Percentiles rank a stretch among this genome's conserved stretches.
Evolutionary conservation across 2,113 vertebrate genomes (phyloP).

Genomic region (Helogale parvula): DNA sequence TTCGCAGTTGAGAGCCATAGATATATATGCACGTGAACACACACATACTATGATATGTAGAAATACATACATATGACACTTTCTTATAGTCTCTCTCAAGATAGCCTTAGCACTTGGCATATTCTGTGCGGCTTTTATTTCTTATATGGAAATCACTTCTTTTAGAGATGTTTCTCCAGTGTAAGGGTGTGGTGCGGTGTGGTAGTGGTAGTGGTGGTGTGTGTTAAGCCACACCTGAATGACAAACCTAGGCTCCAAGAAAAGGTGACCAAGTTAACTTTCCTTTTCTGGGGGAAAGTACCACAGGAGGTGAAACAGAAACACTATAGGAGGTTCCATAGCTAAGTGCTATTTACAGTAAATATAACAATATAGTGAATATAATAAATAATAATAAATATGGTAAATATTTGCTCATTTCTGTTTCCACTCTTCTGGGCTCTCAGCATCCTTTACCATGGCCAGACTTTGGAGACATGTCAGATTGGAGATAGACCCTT

Average conservation of each 20-base stretch:
- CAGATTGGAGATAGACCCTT: not conserved
- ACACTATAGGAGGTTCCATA: not conserved
- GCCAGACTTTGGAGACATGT: not conserved
- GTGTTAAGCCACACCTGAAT: not conserved
- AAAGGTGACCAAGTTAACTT: not conserved
- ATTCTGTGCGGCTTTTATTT: not conserved
- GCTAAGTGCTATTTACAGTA: not conserved
- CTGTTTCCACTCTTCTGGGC: not conserved
- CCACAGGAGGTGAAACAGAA: not conserved
- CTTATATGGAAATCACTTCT: not conserved
- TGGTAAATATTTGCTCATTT: not conserved
- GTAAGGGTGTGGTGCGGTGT: not conserved
- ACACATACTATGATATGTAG: not conserved
- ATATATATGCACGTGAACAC: no score
- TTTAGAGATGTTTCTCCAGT: constrained; percentile 3
- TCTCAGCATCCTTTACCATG: not conserved
- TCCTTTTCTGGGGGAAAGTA: not conserved
- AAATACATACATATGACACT: not conserved
- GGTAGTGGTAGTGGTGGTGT: not conserved
- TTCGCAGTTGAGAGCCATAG: not conserved
- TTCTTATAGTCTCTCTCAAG: not conserved
- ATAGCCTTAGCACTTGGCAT: not conserved
- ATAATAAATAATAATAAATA: no score
- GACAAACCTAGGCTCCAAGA: not conserved
- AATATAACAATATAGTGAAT: no score